Percentiles rank a stretch among this genome's conserved stretches.
phyloP scores from a whole-genome alignment of 2,888 invertebrate species.

The Mantis religiosa region DNA sequence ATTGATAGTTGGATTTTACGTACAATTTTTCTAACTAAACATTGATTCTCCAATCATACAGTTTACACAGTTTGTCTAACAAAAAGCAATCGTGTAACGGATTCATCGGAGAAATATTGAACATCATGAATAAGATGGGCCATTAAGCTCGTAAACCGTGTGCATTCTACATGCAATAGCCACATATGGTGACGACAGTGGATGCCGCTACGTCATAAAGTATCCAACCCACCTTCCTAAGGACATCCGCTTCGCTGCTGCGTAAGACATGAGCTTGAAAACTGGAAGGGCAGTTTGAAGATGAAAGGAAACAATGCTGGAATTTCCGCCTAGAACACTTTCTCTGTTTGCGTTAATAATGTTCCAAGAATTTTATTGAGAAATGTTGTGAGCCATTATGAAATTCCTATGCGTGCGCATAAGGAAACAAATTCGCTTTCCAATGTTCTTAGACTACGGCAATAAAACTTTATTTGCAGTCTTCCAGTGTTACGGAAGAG shows the following conservation, averaged over 20 bases:
- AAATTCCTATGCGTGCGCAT: neutral
- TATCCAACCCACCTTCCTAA: no score
- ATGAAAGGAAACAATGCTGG: neutral
- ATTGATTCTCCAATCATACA: no score
- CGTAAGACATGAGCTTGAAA: neutral
- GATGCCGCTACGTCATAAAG: no score
- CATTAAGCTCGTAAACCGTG: no score
- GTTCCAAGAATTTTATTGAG: neutral
- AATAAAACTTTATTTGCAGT: neutral
- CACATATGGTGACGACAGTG: no score
- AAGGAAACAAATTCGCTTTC: neutral
- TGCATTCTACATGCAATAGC: no score
- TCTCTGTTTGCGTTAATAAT: neutral
- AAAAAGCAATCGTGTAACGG: no score
- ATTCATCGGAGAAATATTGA: no score
- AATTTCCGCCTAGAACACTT: neutral
- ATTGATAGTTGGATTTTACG: no score
- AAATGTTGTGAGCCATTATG: neutral
- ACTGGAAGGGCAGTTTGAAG: neutral
- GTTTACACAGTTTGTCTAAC: no score
- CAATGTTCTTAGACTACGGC: neutral
- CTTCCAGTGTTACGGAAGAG: neutral
- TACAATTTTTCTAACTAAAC: no score
- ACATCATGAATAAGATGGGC: no score
- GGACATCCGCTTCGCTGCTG: neutral